Evolutionary conservation across 2,113 vertebrate genomes (phyloP), one percentile per base, ranked within the genome.

Genomic region (Grantiella picta): DNA sequence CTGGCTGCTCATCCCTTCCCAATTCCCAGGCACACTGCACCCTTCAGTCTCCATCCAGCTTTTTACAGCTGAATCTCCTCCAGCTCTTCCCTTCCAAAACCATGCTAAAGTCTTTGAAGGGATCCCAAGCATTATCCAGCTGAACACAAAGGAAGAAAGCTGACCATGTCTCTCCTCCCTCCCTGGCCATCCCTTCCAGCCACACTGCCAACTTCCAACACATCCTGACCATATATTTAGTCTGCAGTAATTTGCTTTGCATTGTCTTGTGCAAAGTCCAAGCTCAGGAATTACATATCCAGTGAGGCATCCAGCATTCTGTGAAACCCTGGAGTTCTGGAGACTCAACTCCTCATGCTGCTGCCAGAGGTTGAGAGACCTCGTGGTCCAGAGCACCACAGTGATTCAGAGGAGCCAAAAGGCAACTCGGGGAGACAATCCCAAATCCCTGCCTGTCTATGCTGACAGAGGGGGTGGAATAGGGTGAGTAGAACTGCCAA

Each of bases 161-260:
- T 78, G 79, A 63, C 85, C 52, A 3, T 35, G 70, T 44, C 82
- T 61, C 82, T 60, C 79, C 93, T 87, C 78, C 60, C 36, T 70
- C 79, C 28, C 88, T 97, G 94, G 94, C 95, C 94, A 61, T 11
- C 69, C 71, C 52, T 45, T 36, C 64, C 79, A 90, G 56, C 88
- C 50, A 21, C 8, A 3, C 64, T 83, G 94, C 96, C 92, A 96
- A 35, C 92, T 93, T 24, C 86, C 80, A 94, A 22, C 88, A 83
- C 85, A 86, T 83, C 94, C 88, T 64, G 68, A 42, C 65, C 52
- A 10, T 95, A 40, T 94, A 96, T 93, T 97, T 96, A 94, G 95
- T 89, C 93, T 94, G 88, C 65, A n/a, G 56, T 60, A 75, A 96
- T 92, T 96, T 50, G 82, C 89, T 91, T 68, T 93, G 79, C 60